Evolutionary conservation across 2,888 invertebrate species (phyloP), one percentile per base, ranked within the genome.

Genomic region (Cerastoderma edule): DNA sequence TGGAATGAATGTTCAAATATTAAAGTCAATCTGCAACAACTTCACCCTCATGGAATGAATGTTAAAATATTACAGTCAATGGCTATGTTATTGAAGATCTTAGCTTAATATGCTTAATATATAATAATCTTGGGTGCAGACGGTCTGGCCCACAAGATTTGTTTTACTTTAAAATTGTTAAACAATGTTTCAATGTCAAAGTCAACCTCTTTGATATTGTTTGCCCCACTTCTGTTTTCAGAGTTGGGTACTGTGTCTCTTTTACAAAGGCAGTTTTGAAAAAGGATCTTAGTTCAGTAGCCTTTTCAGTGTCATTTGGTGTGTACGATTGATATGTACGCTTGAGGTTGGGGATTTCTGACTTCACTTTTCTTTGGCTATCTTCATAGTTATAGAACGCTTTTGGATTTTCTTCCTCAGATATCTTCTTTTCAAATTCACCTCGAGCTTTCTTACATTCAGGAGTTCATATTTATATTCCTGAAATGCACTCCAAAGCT

Each of bases 401-500:
- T 57, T 68, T 68, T 1, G 60, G 48, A 60, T 69, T 60, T 32
- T 46, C 35, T 5, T 69, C 60, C 1, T 60, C 33, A 2, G 60
- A 44, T 35, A 68, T 27, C 32, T 32, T 39, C 6, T 19, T 35
- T 57, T 68, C 68, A 46, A 60, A 60, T 10, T 69, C 48, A 2
- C 27, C 32, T 60, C 60, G 46, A 32, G 69, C 69, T 48, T 28
- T 69, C 32, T 60, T 60, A 48, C 69, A 69, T 60, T 57, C 69
- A 6, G 32, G 3, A 19, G 54, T 67, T 19, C n/a, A n/a, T n/a
- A n/a, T n/a, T n/a, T n/a, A n/a, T n/a, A n/a, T n/a, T n/a, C n/a
- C n/a, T n/a, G n/a, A n/a, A n/a, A n/a, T n/a, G n/a, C n/a, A n/a
- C n/a, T n/a, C n/a, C n/a, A n/a, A n/a, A n/a, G n/a, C n/a, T n/a